Evolutionary conservation across 2,113 vertebrate genomes (phyloP).

Genomic region (Octodon degus): DNA sequence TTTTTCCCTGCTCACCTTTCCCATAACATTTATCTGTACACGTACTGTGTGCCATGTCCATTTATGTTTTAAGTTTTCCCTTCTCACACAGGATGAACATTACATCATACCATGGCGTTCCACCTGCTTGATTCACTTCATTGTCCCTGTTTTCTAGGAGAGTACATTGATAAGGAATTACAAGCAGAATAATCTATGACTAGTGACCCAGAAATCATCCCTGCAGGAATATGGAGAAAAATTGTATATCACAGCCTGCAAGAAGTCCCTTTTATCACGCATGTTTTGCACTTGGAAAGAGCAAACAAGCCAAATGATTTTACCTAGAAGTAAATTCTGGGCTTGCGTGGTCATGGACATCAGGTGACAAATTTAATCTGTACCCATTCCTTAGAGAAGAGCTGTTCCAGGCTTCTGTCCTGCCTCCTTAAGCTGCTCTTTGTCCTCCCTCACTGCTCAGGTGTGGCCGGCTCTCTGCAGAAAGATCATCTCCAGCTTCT

Average conservation of each 20-base stretch:
- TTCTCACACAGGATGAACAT: not conserved
- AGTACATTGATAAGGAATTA: not conserved
- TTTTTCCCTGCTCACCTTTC: not conserved
- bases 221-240: not conserved
- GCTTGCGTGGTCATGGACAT: not conserved
- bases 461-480: not conserved
- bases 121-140: not conserved
- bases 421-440: not conserved
- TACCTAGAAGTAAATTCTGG: constrained; percentile 19
- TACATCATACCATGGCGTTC: not conserved
- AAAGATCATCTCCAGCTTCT: not conserved
- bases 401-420: not conserved
- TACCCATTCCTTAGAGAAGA: not conserved
- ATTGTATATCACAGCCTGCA: not conserved
- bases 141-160: not conserved
- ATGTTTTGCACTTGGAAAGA: not conserved
- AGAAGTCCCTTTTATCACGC: not conserved
- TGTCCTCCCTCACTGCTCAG: not conserved
- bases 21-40: not conserved
- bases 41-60: fast-evolving
- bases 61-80: not conserved
- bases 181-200: not conserved
- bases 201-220: not conserved
- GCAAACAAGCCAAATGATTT: constrained; percentile 21
- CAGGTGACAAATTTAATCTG: not conserved